Evolutionary conservation across 2,888 invertebrate genomes (phyloP).

Genomic region (Leptinotarsa tumamoca): DNA sequence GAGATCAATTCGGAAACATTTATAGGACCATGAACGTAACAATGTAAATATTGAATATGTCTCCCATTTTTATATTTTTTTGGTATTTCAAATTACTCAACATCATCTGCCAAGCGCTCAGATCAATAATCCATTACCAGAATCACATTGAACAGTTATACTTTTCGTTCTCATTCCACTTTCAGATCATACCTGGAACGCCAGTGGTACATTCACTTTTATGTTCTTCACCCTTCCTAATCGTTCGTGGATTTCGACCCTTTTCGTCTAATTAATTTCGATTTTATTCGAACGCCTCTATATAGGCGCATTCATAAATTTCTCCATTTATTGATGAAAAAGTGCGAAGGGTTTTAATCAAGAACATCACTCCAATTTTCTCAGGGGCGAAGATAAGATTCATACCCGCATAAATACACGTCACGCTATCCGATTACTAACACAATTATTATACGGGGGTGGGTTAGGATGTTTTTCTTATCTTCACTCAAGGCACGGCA

Average conservation of each 20-base stretch:
- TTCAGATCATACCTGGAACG: background rate
- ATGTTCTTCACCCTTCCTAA: slow-evolving; percentile 9
- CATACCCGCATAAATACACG: slow-evolving; percentile 15
- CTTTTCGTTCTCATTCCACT: background rate
- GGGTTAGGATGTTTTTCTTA: background rate
- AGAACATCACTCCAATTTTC: slow-evolving; percentile 15
- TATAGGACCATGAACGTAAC: too few species aligned
- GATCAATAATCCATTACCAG: too few species aligned
- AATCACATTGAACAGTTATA: too few species aligned
- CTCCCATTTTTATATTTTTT: too few species aligned
- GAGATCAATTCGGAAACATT: too few species aligned
- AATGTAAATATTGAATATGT: too few species aligned
- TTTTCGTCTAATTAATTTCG: slow-evolving; percentile 10
- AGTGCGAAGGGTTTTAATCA: slow-evolving; percentile 19
- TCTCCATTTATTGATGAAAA: slow-evolving; percentile 16
- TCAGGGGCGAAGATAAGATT: slow-evolving; percentile 21
- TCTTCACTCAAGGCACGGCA: background rate
- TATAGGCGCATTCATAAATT: slow-evolving; percentile 16
- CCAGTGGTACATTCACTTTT: background rate
- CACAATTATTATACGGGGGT: slow-evolving; percentile 17
- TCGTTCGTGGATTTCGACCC: slow-evolving; percentile 16
- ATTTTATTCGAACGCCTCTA: slow-evolving; percentile 15
- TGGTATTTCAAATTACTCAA: too few species aligned
- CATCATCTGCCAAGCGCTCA: too few species aligned
- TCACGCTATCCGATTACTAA: slow-evolving; percentile 15